These are phyloP conservation scores for Parnassius mnemosyne DNA, from an alignment of 2,888 invertebrate species.

Conservation along the genomic window DNA sequence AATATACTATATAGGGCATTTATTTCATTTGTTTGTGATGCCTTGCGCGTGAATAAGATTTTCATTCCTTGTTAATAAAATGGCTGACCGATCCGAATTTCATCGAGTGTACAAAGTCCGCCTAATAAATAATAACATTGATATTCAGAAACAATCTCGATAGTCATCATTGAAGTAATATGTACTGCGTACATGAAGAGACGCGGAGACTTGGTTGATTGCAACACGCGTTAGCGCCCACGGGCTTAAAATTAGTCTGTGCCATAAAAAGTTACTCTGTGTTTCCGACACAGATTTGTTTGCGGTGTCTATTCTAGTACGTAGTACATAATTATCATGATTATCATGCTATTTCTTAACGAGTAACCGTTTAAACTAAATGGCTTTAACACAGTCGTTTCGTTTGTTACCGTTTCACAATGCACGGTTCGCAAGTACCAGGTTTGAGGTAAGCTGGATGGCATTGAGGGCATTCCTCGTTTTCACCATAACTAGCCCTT, in stretches of 20 bases:
- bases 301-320: no score
- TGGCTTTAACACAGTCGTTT: slow-evolving; percentile 11
- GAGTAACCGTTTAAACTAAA: slow-evolving; percentile 16
- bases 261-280: no score
- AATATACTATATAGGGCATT: no score
- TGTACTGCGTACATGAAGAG: no score
- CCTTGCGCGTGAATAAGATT: no score
- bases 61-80: background rate
- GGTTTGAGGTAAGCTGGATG: slow-evolving; percentile 82
- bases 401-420: slow-evolving; percentile 69
- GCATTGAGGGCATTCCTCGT: slow-evolving; percentile 82
- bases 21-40: no score
- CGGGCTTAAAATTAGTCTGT: no score
- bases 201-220: no score
- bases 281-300: no score
- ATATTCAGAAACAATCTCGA: no score
- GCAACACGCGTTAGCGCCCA: no score
- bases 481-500: slow-evolving; percentile 78
- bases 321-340: background rate
- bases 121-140: background rate
- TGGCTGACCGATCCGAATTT: background rate
- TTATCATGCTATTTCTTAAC: slow-evolving; percentile 6
- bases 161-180: no score
- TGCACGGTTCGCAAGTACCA: slow-evolving; percentile 84
- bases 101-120: slow-evolving; percentile 1